Conservation (phyloP, 1,140 invertebrate species). For the Lanistes nyassanus region DNA sequence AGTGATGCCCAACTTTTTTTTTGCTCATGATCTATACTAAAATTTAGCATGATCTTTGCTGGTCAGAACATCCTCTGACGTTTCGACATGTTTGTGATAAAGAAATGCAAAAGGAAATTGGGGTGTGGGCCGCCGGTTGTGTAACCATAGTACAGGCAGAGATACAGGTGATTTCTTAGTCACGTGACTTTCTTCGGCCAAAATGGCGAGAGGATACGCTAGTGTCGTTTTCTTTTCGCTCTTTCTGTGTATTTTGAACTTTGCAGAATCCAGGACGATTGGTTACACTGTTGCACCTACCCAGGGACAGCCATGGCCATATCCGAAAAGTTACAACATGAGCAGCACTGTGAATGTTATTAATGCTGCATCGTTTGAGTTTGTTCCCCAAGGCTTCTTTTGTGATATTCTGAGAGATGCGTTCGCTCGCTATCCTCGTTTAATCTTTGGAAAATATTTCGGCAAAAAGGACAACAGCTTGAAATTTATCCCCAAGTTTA, state of each 20-base stretch:
- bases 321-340: conserved; percentile 42
- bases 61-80: too few relatives aligned
- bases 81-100: too few relatives aligned
- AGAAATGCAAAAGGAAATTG: too few relatives aligned
- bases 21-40: too few relatives aligned
- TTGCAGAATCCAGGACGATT: neutral
- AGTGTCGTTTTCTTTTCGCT: neutral
- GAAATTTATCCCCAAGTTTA: neutral
- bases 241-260: neutral
- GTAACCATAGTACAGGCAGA: too few relatives aligned
- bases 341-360: conserved; percentile 34
- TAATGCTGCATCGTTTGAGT: conserved; percentile 44
- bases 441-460: conserved; percentile 37
- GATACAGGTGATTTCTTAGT: neutral
- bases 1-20: too few relatives aligned
- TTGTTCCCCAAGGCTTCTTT: conserved; percentile 28
- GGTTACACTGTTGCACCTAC: neutral
- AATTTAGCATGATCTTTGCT: too few relatives aligned
- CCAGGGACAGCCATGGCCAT: conserved; percentile 52
- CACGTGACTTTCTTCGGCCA: neutral
- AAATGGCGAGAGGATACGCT: neutral
- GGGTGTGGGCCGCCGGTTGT: too few relatives aligned
- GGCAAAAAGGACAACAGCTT: neutral
- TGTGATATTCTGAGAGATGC: conserved; percentile 46
- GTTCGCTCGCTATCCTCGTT: conserved; percentile 38